Percentiles rank a stretch among this genome's conserved stretches.
phyloP scores from a whole-genome alignment of 2,888 invertebrate species.

The Cecidostiba fungosa region DNA sequence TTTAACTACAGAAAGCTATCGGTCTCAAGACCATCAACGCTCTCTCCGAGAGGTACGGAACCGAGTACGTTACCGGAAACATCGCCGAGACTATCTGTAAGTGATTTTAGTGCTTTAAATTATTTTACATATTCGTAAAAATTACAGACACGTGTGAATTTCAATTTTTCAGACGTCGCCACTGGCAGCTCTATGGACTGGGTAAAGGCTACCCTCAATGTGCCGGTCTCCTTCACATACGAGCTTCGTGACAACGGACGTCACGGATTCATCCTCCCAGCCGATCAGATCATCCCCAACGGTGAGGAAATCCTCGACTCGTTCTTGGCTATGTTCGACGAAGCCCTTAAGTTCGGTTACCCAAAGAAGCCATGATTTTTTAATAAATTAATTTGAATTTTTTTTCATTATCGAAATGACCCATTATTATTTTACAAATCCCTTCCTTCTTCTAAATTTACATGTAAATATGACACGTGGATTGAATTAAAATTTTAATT shows the following conservation, averaged over 20 bases:
- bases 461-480: background rate
- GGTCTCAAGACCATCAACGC: conserved; percentile 82
- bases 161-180: conserved; percentile 82
- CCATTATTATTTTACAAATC: background rate
- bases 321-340: conserved; percentile 79
- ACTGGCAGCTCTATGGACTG: conserved; percentile 88
- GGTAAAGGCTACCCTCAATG: conserved; percentile 86
- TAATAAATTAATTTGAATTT: conserved; percentile 33
- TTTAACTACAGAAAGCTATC: conserved; percentile 19
- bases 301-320: conserved; percentile 85
- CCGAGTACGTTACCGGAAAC: conserved; percentile 83
- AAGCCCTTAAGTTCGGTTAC: conserved; percentile 70
- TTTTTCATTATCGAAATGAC: background rate
- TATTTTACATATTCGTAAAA: background rate
- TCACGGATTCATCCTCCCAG: conserved; percentile 87
- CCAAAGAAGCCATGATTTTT: conserved; percentile 53
- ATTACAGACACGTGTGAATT: background rate
- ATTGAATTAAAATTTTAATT: no score
- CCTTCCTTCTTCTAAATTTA: background rate
- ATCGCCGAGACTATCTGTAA: conserved; percentile 79
- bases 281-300: conserved; percentile 85
- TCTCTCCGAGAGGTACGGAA: conserved; percentile 82
- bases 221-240: conserved; percentile 86
- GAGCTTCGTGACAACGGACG: conserved; percentile 85
- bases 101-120: background rate